A percentile compares a stretch with the other conserved stretches of the same genome.
phyloP scores from a whole-genome alignment of 2,888 invertebrate genomes.

The Leptopilina myrica region DNA sequence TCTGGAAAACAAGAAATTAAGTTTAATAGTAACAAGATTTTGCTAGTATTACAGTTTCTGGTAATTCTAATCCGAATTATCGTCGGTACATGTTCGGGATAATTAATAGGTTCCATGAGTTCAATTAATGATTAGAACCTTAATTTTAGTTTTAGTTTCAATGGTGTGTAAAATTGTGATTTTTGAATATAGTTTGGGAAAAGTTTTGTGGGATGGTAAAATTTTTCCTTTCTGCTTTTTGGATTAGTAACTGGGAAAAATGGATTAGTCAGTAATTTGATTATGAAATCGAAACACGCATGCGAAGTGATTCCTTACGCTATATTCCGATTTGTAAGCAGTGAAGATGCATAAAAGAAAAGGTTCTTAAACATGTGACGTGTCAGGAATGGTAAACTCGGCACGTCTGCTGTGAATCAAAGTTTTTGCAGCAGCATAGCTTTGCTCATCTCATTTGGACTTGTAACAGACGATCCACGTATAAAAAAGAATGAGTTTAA shows the following conservation, averaged over 20 bases:
- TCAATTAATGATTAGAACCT: too few species aligned
- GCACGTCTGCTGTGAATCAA: constrained; percentile 35
- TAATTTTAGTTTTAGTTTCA: too few species aligned
- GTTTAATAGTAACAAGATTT: too few species aligned
- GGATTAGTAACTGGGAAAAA: background rate
- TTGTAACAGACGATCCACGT: constrained; percentile 26
- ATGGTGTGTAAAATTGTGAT: too few species aligned
- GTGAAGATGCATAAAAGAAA: constrained; percentile 35
- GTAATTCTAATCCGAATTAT: too few species aligned
- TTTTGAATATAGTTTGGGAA: too few species aligned
- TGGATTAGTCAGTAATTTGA: constrained; percentile 1
- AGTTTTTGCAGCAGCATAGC: constrained; percentile 19
- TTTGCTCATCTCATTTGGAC: constrained; percentile 22
- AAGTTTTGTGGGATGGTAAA: too few species aligned
- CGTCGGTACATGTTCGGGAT: too few species aligned
- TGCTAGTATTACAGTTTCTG: too few species aligned
- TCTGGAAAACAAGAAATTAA: too few species aligned
- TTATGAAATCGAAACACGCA: constrained; percentile 23
- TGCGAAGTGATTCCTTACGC: constrained; percentile 28
- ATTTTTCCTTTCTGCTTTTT: background rate
- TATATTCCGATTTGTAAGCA: constrained; percentile 35
- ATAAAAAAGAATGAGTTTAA: background rate
- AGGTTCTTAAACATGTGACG: constrained; percentile 35
- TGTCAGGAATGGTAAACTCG: constrained; percentile 34
- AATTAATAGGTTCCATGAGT: too few species aligned